These are phyloP conservation scores for Oryzias curvinotus DNA, from an alignment of 2,113 vertebrate species.

Conservation along the genomic window DNA sequence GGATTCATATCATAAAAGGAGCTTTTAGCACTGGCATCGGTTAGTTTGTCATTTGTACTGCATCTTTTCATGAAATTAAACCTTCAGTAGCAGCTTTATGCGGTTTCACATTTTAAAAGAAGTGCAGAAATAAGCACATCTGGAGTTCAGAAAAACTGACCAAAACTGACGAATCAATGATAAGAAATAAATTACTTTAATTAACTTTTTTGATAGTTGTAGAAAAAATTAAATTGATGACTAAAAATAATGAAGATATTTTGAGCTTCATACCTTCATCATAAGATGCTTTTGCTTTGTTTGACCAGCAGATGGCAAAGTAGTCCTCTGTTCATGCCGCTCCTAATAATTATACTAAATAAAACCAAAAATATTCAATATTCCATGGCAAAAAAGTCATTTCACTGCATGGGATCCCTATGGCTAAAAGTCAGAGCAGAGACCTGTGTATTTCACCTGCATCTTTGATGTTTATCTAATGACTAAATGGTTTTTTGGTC, in stretches of 20 bases:
- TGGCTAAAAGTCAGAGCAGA: too few species aligned
- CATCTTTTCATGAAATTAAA: background rate
- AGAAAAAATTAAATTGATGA: background rate
- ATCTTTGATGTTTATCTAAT: too few species aligned
- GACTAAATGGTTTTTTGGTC: too few species aligned
- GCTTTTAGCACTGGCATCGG: background rate
- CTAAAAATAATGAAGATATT: background rate
- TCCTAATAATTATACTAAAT: too few species aligned
- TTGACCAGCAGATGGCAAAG: slow-evolving; percentile 36
- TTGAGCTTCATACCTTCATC: background rate
- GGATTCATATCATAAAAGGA: slow-evolving; percentile 45
- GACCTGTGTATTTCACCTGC: too few species aligned
- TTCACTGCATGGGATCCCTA: too few species aligned
- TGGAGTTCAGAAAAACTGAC: too few species aligned
- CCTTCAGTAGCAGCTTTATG: background rate
- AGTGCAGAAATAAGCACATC: background rate
- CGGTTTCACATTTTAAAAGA: background rate
- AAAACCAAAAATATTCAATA: too few species aligned
- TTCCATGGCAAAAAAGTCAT: too few species aligned
- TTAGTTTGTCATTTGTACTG: background rate
- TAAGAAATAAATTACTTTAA: too few species aligned
- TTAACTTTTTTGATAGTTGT: background rate
- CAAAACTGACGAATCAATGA: too few species aligned
- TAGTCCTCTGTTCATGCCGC: too few species aligned
- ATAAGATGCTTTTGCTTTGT: background rate